A percentile compares a stretch with the other conserved stretches of the same genome.
Evolutionary conservation across 2,113 vertebrate species (phyloP).

Genomic region (Plecturocebus donacophilus): DNA sequence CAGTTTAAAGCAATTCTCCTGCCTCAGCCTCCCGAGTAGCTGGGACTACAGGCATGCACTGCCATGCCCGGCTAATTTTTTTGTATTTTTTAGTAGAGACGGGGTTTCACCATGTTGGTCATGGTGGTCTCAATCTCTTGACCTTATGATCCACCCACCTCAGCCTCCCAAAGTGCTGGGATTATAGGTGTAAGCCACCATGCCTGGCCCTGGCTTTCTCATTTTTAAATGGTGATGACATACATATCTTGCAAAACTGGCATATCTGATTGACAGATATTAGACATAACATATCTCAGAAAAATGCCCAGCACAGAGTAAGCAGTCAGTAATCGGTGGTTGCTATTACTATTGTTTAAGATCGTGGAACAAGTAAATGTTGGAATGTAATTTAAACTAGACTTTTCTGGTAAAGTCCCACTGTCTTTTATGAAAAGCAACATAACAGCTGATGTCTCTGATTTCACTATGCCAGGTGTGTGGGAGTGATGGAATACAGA

Average conservation of each 20-base stretch:
- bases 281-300: neutral
- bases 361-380: neutral
- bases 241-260: neutral
- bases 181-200: no score
- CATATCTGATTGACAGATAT: neutral
- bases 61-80: no score
- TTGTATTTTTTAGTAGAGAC: no score
- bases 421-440: constrained; percentile 27
- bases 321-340: neutral
- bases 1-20: no score
- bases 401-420: neutral
- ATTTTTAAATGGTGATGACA: neutral
- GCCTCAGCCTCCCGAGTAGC: no score
- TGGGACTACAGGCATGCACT: no score
- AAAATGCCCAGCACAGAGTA: neutral
- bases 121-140: no score
- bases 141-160: no score
- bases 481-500: neutral
- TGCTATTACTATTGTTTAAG: neutral
- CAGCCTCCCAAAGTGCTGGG: no score
- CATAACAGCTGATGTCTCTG: neutral
- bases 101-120: no score
- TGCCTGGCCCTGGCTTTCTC: neutral
- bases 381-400: neutral
- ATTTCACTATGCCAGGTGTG: neutral